These are phyloP conservation scores for Apostichopus parvimensis DNA, from an alignment of 35 echinoderm and acorn worm species.

Conservation along the genomic window DNA sequence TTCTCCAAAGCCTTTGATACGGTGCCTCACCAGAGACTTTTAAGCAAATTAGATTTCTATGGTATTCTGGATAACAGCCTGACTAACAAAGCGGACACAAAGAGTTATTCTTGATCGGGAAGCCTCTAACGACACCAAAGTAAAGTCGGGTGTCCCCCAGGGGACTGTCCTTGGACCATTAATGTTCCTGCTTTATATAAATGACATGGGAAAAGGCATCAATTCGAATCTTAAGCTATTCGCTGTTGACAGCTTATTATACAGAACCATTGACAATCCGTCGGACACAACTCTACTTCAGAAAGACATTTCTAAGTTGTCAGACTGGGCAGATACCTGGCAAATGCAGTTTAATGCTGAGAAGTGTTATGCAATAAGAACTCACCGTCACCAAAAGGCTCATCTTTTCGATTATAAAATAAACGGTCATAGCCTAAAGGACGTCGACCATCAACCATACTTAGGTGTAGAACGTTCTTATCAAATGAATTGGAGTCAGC, in stretches of 20 bases:
- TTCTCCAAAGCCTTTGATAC: slow-evolving; percentile 58
- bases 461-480: slow-evolving; percentile 25
- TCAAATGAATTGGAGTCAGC: slow-evolving; percentile 15
- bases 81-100: slow-evolving; percentile 1
- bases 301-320: too few species aligned
- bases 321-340: too few species aligned
- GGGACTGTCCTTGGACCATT: not conserved
- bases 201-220: slow-evolving; percentile 24
- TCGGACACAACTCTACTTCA: too few species aligned
- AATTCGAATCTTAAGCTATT: not conserved
- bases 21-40: slow-evolving; percentile 39
- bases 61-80: slow-evolving; percentile 55
- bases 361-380: slow-evolving; percentile 40
- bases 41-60: slow-evolving; percentile 36
- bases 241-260: not conserved
- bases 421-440: slow-evolving; percentile 19
- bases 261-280: not conserved
- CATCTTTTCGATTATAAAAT: not conserved
- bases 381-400: not conserved
- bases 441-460: not conserved
- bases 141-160: slow-evolving; percentile 45
- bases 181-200: not conserved
- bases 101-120: slow-evolving; percentile 39
- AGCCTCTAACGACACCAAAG: not conserved
- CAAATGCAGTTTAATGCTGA: not conserved